phyloP scores from a whole-genome alignment of 2,888 invertebrate genomes.

The Lasioglossum figueresi region DNA sequence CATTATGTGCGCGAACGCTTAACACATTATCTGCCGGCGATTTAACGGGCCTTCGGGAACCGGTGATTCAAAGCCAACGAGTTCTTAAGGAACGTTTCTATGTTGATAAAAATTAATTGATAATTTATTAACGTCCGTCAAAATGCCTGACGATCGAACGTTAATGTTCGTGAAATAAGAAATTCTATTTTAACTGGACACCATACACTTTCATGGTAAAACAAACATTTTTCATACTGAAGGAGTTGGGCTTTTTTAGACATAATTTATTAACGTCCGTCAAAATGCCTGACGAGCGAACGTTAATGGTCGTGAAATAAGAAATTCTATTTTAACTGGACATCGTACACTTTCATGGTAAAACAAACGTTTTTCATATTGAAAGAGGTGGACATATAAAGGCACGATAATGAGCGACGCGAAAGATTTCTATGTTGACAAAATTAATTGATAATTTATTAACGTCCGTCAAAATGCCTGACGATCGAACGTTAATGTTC shows the following conservation, averaged over 20 bases:
- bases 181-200: neutral
- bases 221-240: neutral
- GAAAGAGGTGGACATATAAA: too few species aligned
- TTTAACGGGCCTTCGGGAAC: neutral
- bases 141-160: neutral
- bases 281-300: neutral
- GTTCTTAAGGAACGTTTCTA: neutral
- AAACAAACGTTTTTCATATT: too few species aligned
- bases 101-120: neutral
- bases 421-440: neutral
- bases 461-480: neutral
- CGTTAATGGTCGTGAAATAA: neutral
- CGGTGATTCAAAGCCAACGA: neutral
- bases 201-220: neutral
- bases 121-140: neutral
- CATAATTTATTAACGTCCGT: neutral
- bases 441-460: neutral
- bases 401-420: too few species aligned
- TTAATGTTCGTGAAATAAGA: neutral
- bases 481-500: neutral
- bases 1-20: neutral
- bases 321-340: neutral
- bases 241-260: too few species aligned
- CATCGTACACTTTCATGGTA: too few species aligned
- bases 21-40: neutral